Evolutionary conservation across 2,113 vertebrate genomes (phyloP).

Genomic region (Corapipo altera): DNA sequence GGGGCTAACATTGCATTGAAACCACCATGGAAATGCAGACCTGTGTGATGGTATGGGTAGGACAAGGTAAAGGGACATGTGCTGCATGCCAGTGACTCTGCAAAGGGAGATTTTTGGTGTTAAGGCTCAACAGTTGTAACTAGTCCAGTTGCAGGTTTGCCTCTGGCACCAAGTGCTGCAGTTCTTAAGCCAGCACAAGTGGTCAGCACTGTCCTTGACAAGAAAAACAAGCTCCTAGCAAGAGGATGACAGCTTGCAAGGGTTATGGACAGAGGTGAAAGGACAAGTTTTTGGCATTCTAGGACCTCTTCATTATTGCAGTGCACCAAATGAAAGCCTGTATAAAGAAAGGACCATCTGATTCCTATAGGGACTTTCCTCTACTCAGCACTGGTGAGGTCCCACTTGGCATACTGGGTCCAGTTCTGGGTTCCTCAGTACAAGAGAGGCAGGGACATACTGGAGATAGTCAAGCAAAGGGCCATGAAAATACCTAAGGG

Average conservation of each 20-base stretch:
- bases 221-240: background rate
- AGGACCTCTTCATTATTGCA: background rate
- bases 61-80: accelerated
- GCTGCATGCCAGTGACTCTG: background rate
- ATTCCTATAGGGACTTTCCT: background rate
- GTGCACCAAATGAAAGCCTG: background rate
- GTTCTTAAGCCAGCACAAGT: background rate
- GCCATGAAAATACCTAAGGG: background rate
- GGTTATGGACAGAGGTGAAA: background rate
- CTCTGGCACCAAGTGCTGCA: background rate
- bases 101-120: background rate
- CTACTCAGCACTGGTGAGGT: background rate
- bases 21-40: background rate
- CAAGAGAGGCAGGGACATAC: background rate
- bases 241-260: background rate
- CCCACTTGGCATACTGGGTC: too few species aligned
- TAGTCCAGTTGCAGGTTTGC: background rate
- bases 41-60: accelerated
- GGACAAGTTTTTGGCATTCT: background rate
- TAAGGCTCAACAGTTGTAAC: background rate
- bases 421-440: background rate
- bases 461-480: background rate
- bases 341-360: background rate
- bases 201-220: background rate
- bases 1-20: background rate